A percentile compares a stretch with the other conserved stretches of the same genome.
Conservation (phyloP, 2,888 invertebrate species). For the Halocaridina rubra region DNA sequence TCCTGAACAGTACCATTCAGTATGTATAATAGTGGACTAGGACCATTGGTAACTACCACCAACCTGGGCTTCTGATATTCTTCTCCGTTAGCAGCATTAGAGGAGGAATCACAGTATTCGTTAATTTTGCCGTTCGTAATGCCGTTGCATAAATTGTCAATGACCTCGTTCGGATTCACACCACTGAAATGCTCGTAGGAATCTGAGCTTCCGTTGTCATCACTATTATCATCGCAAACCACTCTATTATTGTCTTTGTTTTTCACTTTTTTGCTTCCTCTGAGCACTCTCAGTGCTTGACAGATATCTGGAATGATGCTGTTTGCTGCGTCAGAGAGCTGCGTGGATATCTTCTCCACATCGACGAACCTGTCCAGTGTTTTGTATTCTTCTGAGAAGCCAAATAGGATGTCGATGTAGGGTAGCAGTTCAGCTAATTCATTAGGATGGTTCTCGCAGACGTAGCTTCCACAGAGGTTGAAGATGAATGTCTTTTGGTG, state of each 20-base stretch:
- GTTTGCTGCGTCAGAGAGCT: background rate
- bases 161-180: conserved; percentile 8
- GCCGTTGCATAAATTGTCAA: background rate
- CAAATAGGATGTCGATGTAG: conserved; percentile 72
- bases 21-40: conserved; percentile 72
- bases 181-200: background rate
- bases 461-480: conserved; percentile 73
- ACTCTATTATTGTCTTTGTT: conserved; percentile 5
- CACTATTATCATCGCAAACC: background rate
- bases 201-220: background rate
- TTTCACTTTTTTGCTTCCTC: conserved; percentile 12
- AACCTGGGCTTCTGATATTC: conserved; percentile 68
- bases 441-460: conserved; percentile 69
- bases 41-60: conserved; percentile 76
- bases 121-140: background rate
- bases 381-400: conserved; percentile 73
- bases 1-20: conserved; percentile 53
- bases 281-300: conserved; percentile 30
- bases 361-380: conserved; percentile 68
- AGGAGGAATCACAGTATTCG: background rate
- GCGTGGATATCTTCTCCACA: conserved; percentile 11
- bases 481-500: conserved; percentile 70
- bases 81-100: background rate
- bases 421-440: conserved; percentile 70
- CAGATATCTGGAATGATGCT: conserved; percentile 33